Percentiles rank a stretch among this genome's conserved stretches.
These are phyloP conservation scores for Scelioninae gen. 1 DNA, from an alignment of 2,888 invertebrate genomes.

Conservation along the genomic window DNA sequence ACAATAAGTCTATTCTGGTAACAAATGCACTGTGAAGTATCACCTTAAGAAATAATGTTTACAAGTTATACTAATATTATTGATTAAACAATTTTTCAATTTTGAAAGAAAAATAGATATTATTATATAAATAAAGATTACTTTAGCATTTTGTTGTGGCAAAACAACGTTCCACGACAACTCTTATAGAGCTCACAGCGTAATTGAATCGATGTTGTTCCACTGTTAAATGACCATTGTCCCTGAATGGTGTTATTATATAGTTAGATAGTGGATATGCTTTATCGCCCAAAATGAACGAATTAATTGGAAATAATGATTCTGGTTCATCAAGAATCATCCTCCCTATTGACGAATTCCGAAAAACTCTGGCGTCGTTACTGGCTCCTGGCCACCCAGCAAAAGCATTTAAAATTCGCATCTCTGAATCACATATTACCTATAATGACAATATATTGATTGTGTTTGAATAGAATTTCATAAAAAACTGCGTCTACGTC, in stretches of 20 bases:
- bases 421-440: conserved; percentile 14
- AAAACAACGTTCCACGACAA: conserved; percentile 20
- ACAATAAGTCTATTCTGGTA: too few relatives aligned
- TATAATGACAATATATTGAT: neutral
- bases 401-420: conserved; percentile 24
- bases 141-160: too few relatives aligned
- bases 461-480: too few relatives aligned
- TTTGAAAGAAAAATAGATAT: too few relatives aligned
- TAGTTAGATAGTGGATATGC: conserved; percentile 15
- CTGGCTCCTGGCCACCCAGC: conserved; percentile 42
- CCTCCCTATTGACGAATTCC: conserved; percentile 10
- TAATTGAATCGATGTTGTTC: conserved; percentile 2
- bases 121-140: too few relatives aligned
- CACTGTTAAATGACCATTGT: conserved; percentile 13
- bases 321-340: conserved; percentile 4
- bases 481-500: too few relatives aligned
- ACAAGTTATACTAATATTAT: too few relatives aligned
- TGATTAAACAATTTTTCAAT: too few relatives aligned
- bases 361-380: conserved; percentile 30
- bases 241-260: conserved; percentile 18
- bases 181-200: neutral
- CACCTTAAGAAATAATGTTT: too few relatives aligned
- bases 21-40: too few relatives aligned
- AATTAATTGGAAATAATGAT: neutral
- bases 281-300: conserved; percentile 25